phyloP scores from a whole-genome alignment of 2,113 vertebrate genomes.

The Channa argus region DNA sequence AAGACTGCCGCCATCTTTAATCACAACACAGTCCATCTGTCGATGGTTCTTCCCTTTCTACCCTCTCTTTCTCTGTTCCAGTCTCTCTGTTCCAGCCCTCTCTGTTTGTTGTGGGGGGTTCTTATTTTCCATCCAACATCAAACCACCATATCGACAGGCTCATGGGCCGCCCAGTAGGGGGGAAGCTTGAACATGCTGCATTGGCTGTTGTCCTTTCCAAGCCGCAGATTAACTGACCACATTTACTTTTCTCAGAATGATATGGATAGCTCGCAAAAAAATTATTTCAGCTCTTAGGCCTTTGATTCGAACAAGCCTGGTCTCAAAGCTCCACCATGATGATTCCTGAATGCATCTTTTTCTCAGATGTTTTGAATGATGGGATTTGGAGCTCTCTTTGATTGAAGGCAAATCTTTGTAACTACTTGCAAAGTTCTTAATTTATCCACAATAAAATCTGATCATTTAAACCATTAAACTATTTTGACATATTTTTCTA shows the following conservation, averaged over 20 bases:
- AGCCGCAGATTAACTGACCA: constrained; percentile 77
- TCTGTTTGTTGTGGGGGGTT: constrained; percentile 79
- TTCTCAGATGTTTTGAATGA: constrained; percentile 87
- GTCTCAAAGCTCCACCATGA: constrained; percentile 85
- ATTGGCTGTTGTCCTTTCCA: constrained; percentile 83
- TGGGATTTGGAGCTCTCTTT: constrained; percentile 87
- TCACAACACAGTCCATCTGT: constrained; percentile 84
- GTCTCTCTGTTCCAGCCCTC: constrained; percentile 78
- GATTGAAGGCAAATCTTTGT: constrained; percentile 78
- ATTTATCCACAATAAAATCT: constrained; percentile 21
- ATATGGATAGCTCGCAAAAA: constrained; percentile 64
- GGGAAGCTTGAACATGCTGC: constrained; percentile 84
- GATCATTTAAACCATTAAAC: constrained; percentile 52
- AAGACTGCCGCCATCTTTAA: constrained; percentile 87
- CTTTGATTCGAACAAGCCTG: constrained; percentile 90
- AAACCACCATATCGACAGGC: constrained; percentile 85
- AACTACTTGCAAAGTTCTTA: constrained; percentile 28
- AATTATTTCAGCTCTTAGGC: constrained; percentile 71
- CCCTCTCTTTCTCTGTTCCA: constrained; percentile 81
- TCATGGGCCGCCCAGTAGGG: constrained; percentile 86
- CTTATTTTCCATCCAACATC: constrained; percentile 83
- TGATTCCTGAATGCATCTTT: constrained; percentile 83
- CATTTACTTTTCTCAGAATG: constrained; percentile 73
- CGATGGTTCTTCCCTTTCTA: constrained; percentile 80
- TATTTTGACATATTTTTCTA: constrained; percentile 73